A percentile compares a stretch with the other conserved stretches of the same genome.
Evolutionary conservation across 2,797 vertebrate species (phyloP).

Genomic region (Parotocinclus haroldoi): DNA sequence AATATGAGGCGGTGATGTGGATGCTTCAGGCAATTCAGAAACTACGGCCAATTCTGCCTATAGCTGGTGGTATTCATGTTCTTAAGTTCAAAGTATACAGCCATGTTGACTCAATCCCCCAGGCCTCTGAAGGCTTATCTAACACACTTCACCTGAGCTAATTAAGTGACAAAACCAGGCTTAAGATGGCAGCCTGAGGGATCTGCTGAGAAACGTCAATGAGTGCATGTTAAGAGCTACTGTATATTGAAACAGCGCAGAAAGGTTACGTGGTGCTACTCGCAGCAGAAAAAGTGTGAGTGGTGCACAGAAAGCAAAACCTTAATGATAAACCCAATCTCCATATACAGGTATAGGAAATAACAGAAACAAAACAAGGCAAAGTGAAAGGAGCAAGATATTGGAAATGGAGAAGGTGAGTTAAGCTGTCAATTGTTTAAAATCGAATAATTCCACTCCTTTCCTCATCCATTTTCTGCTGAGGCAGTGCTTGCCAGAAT

Average conservation of each 20-base stretch:
- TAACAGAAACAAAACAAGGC: not conserved
- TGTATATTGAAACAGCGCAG: not conserved
- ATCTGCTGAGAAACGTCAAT: not conserved
- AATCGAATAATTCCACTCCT: conserved; percentile 29
- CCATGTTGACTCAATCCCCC: no score
- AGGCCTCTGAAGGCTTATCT: not conserved
- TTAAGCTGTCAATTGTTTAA: conserved; percentile 30
- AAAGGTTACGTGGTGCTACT: not conserved
- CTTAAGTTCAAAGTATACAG: no score
- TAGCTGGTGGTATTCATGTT: no score
- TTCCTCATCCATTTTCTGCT: conserved; percentile 36
- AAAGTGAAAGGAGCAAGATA: conserved; percentile 6
- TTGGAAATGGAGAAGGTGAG: conserved; percentile 10
- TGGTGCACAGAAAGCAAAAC: not conserved
- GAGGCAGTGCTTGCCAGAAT: conserved; percentile 40
- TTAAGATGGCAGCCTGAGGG: not conserved
- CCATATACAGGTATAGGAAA: conserved; percentile 4
- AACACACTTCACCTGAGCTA: no score
- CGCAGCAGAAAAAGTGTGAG: not conserved
- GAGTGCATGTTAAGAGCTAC: no score
- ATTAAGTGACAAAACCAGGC: not conserved
- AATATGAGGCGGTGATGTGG: no score
- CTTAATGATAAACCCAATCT: conserved; percentile 4
- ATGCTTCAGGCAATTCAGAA: no score
- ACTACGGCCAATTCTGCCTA: no score